Evolutionary conservation across 2,888 invertebrate species (phyloP).

Genomic region (Hedya salicella): DNA sequence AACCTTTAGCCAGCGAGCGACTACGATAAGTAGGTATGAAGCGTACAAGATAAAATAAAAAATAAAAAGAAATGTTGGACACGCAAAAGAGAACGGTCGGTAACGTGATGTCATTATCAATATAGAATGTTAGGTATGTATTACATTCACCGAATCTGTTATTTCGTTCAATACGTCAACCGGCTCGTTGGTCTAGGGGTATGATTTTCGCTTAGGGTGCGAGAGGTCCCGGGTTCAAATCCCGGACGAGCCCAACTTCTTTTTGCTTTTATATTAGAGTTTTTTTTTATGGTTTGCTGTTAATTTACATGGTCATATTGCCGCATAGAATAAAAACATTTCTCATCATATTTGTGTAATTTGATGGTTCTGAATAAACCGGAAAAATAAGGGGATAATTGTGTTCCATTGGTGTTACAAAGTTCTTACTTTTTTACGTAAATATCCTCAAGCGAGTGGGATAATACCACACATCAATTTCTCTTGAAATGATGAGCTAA

Average conservation of each 20-base stretch:
- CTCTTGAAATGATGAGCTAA: slow-evolving; percentile 26
- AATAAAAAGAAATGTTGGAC: slow-evolving; percentile 20
- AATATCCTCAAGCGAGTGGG: slow-evolving; percentile 26
- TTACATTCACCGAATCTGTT: slow-evolving; percentile 19
- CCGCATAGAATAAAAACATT: slow-evolving; percentile 6
- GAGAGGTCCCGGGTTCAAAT: slow-evolving; percentile 86
- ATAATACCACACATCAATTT: slow-evolving; percentile 39
- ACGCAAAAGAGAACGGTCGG: slow-evolving; percentile 10
- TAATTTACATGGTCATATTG: not conserved
- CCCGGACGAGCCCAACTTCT: slow-evolving; percentile 81
- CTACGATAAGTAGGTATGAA: not conserved
- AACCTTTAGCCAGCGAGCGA: not conserved
- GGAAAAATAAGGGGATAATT: slow-evolving; percentile 21
- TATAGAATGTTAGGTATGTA: slow-evolving; percentile 20
- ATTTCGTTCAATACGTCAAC: slow-evolving; percentile 41
- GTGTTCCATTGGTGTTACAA: slow-evolving; percentile 15
- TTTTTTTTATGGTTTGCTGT: too few relatives aligned
- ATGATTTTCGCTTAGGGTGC: slow-evolving; percentile 86
- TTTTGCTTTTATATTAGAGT: slow-evolving; percentile 42
- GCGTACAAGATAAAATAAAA: slow-evolving; percentile 16
- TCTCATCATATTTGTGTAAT: slow-evolving; percentile 7
- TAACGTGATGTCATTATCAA: slow-evolving; percentile 3
- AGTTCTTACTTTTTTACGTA: slow-evolving; percentile 23
- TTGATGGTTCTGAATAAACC: not conserved
- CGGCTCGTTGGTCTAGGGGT: slow-evolving; percentile 86